These are phyloP conservation scores for Macrobrachium nipponense DNA, from an alignment of 1,140 invertebrate species.

Conservation along the genomic window DNA sequence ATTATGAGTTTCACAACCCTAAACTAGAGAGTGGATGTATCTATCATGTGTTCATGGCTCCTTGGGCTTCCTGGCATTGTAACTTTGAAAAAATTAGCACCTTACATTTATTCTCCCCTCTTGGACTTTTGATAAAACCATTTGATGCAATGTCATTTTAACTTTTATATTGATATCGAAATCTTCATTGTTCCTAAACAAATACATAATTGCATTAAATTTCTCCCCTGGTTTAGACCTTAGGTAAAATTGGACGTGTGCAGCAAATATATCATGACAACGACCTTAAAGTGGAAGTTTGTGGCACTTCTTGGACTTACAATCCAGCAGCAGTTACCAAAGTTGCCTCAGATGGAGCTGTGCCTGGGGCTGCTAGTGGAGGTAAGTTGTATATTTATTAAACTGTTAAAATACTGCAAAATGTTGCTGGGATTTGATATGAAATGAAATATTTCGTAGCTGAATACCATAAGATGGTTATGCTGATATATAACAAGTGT, in stretches of 20 bases:
- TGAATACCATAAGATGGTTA: too few species aligned
- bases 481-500: too few species aligned
- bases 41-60: too few species aligned
- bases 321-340: slow-evolving; percentile 95
- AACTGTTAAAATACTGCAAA: neutral
- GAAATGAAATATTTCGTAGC: too few species aligned
- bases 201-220: neutral
- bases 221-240: slow-evolving; percentile 75
- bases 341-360: slow-evolving; percentile 86
- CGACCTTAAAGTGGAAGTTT: slow-evolving; percentile 97
- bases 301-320: slow-evolving; percentile 97
- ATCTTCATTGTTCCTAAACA: neutral
- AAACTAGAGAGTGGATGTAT: too few species aligned
- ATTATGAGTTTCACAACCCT: too few species aligned
- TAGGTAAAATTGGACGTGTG: slow-evolving; percentile 95
- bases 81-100: too few species aligned
- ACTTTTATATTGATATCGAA: too few species aligned
- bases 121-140: too few species aligned
- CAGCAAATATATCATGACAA: slow-evolving; percentile 98
- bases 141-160: too few species aligned
- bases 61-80: too few species aligned
- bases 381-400: slow-evolving; percentile 69
- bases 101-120: too few species aligned
- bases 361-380: slow-evolving; percentile 79
- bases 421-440: neutral